Evolutionary conservation across 1,140 invertebrate genomes (phyloP).

Genomic region (Pristionchus pacificus): DNA sequence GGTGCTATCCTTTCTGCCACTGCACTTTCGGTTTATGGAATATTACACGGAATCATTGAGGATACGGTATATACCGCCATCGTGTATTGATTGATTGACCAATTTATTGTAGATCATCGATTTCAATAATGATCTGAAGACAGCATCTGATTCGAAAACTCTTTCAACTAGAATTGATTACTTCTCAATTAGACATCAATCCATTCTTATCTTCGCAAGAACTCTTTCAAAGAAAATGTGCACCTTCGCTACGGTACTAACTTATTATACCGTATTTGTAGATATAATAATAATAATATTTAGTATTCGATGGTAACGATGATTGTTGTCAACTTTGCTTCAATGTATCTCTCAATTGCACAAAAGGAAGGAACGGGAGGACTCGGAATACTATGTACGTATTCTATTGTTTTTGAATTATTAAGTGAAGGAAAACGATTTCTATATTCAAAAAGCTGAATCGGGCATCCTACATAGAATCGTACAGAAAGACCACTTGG

Average conservation of each 20-base stretch:
- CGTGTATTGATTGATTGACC: background rate
- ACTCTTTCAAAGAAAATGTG: background rate
- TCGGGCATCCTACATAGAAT: too few species aligned
- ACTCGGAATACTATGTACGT: background rate
- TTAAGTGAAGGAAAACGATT: too few species aligned
- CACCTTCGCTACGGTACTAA: background rate
- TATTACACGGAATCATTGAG: conserved; percentile 59
- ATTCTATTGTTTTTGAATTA: background rate
- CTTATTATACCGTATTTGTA: background rate
- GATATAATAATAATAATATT: background rate
- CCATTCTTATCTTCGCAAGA: background rate
- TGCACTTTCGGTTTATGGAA: background rate
- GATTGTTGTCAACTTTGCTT: background rate
- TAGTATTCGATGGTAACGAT: background rate
- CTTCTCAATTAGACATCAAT: background rate
- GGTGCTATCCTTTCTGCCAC: background rate
- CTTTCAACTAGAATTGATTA: background rate
- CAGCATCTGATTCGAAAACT: too few species aligned
- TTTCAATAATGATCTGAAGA: background rate
- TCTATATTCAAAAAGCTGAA: too few species aligned
- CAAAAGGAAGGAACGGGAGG: background rate
- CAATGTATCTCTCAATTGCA: background rate
- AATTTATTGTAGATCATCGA: background rate
- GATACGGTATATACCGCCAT: conserved; percentile 58
- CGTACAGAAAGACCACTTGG: too few species aligned